Percentiles rank a stretch among this genome's conserved stretches.
These are phyloP conservation scores for Polypedilum vanderplanki DNA, from an alignment of 1,140 invertebrate genomes.

Conservation along the genomic window DNA sequence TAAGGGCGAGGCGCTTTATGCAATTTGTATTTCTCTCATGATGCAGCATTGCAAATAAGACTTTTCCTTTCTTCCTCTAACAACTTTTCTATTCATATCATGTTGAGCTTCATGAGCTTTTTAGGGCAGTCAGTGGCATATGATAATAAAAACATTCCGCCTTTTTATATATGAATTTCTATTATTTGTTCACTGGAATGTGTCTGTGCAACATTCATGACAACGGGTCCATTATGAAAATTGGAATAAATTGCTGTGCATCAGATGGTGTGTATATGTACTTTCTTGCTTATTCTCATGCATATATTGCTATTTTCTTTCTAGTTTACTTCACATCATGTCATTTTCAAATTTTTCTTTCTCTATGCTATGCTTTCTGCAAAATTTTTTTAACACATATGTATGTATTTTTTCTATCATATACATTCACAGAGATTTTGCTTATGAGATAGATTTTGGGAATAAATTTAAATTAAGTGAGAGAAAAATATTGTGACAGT, in stretches of 20 bases:
- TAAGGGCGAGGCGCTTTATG: neutral
- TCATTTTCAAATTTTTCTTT: neutral
- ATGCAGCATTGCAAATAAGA: neutral
- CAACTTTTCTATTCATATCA: neutral
- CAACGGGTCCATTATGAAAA: slow-evolving; percentile 26
- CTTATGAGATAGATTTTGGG: too few species aligned
- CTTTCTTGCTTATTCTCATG: neutral
- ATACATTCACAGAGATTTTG: too few species aligned
- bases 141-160: slow-evolving; percentile 9
- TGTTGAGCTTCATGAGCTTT: neutral
- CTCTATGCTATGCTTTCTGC: too few species aligned
- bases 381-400: too few species aligned
- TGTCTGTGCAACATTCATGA: neutral
- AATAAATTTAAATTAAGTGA: too few species aligned
- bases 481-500: too few species aligned
- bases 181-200: slow-evolving; percentile 13
- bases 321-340: slow-evolving; percentile 10
- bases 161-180: neutral
- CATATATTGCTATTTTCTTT: neutral
- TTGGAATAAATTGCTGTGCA: slow-evolving; percentile 24
- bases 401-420: too few species aligned
- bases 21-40: too few species aligned
- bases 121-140: neutral
- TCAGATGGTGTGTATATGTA: slow-evolving; percentile 24
- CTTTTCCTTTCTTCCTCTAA: neutral